Conservation (phyloP, 2,797 vertebrate species). For the Aplochiton taeniatus region DNA sequence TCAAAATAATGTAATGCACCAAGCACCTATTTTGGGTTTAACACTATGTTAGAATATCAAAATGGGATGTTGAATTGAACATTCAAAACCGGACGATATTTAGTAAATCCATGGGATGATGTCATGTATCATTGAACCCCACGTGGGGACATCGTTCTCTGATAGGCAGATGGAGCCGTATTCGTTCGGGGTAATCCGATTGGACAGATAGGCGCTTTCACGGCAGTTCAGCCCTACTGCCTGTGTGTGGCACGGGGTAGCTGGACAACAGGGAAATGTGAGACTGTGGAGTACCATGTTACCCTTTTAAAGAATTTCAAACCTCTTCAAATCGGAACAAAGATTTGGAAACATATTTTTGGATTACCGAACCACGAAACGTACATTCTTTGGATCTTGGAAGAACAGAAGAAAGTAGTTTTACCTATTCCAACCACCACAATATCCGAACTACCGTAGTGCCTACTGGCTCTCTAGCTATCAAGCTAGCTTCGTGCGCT, state of each 20-base stretch:
- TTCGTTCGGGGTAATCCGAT: conserved; percentile 76
- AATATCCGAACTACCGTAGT: conserved; percentile 44
- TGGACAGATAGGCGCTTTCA: conserved; percentile 83
- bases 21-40: conserved; percentile 35
- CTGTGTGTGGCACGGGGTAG: conserved; percentile 82
- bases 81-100: conserved; percentile 46
- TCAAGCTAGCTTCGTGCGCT: conserved; percentile 50
- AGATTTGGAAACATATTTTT: conserved; percentile 52
- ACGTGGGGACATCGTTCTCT: conserved; percentile 80
- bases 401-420: conserved; percentile 66
- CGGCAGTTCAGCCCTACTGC: conserved; percentile 81
- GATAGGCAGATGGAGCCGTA: conserved; percentile 69
- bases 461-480: conserved; percentile 31
- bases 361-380: conserved; percentile 63
- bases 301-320: conserved; percentile 70
- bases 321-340: conserved; percentile 61
- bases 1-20: no score
- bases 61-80: conserved; percentile 48
- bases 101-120: conserved; percentile 65
- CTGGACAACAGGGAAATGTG: conserved; percentile 71
- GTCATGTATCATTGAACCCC: conserved; percentile 73
- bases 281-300: conserved; percentile 71
- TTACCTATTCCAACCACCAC: conserved; percentile 59
- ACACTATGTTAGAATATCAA: conserved; percentile 51
- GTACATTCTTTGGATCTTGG: conserved; percentile 64